These are phyloP conservation scores for Ceyx cyanopectus DNA, from an alignment of 2,113 vertebrate genomes.

Conservation along the genomic window DNA sequence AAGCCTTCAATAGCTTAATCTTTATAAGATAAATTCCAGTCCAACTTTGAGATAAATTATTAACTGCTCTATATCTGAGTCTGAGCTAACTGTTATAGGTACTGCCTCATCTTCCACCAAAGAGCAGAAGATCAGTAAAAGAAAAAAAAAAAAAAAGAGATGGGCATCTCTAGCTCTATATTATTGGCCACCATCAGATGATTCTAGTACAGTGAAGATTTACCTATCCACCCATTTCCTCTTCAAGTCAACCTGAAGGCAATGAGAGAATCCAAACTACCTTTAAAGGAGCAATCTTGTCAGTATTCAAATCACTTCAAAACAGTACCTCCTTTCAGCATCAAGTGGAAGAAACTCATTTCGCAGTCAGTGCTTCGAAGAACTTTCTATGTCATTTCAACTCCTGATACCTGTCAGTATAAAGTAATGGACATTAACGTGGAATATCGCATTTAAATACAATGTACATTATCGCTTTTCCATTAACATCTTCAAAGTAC, in stretches of 20 bases:
- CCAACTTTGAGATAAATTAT: not conserved
- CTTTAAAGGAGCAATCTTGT: not conserved
- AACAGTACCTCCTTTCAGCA: constrained; percentile 20
- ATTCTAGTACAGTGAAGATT: not conserved
- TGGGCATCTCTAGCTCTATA: not conserved
- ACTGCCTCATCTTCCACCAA: not conserved
- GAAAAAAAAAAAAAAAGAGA: not conserved
- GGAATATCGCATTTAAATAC: not conserved
- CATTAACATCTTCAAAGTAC: not conserved
- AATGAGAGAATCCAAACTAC: not conserved
- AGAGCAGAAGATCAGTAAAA: not conserved
- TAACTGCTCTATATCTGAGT: not conserved
- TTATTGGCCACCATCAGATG: not conserved
- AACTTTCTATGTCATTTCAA: constrained; percentile 1
- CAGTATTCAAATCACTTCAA: not conserved
- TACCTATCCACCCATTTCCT: not conserved
- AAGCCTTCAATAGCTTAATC: not conserved
- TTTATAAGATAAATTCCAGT: not conserved
- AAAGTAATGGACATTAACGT: not conserved
- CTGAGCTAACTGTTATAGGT: not conserved
- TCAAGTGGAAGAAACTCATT: not conserved
- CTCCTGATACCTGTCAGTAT: not conserved
- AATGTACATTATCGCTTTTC: not conserved
- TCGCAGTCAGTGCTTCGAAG: not conserved
- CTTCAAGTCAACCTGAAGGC: not conserved